Conservation (phyloP, 2,113 vertebrate genomes). For the Antigone vipio region DNA sequence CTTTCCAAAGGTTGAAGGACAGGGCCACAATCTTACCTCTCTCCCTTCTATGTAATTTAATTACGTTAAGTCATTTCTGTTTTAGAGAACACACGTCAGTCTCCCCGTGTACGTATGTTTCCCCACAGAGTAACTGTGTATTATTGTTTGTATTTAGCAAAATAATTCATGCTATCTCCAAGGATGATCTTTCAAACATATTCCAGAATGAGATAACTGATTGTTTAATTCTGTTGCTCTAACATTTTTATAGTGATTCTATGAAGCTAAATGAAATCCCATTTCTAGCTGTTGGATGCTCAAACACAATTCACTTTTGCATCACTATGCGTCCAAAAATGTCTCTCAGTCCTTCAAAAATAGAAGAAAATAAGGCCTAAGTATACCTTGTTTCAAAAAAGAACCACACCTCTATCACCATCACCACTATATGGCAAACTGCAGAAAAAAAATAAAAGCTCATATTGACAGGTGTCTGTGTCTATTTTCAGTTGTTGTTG, state of each 20-base stretch:
- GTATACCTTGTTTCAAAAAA: not conserved
- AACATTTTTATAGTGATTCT: not conserved
- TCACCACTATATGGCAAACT: not conserved
- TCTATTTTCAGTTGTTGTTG: not conserved
- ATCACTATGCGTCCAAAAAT: not conserved
- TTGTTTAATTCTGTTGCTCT: not conserved
- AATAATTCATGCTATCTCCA: not conserved
- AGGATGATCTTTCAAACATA: not conserved
- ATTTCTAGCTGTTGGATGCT: not conserved
- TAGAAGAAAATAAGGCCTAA: not conserved
- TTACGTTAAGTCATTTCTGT: not conserved
- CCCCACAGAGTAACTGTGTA: not conserved
- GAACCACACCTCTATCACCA: not conserved
- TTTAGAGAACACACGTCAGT: not conserved
- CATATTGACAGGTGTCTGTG: accelerated
- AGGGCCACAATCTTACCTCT: not conserved
- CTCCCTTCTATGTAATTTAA: not conserved
- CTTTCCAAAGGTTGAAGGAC: not conserved
- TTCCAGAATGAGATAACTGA: not conserved
- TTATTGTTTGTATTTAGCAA: not conserved
- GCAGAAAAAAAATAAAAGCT: not conserved
- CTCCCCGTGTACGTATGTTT: not conserved
- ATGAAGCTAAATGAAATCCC: not conserved
- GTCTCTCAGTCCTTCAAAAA: not conserved
- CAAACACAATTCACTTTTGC: not conserved